Evolutionary conservation across 2,888 invertebrate species (phyloP).

Genomic region (Ptilodon capucinus): DNA sequence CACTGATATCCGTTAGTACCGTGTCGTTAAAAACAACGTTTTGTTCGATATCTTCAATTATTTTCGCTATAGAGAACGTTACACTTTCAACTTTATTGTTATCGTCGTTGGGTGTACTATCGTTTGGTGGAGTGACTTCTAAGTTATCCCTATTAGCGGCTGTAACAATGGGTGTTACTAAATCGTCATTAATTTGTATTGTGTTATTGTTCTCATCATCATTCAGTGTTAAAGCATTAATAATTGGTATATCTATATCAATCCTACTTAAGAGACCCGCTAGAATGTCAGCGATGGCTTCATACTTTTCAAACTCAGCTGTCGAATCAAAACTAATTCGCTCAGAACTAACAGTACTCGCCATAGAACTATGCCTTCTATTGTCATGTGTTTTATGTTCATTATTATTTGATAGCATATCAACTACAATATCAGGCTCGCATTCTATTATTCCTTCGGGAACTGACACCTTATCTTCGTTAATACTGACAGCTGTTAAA

Average conservation of each 20-base stretch:
- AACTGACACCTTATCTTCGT: conserved; percentile 9
- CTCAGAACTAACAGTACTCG: conserved; percentile 52
- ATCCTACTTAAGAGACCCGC: conserved; percentile 50
- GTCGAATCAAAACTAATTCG: conserved; percentile 64
- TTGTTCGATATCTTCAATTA: conserved; percentile 57
- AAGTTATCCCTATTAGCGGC: not conserved
- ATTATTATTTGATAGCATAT: conserved; percentile 17
- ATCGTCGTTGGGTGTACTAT: not conserved
- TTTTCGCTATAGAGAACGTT: conserved; percentile 61
- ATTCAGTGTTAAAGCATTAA: conserved; percentile 4
- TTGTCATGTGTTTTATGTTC: conserved; percentile 9
- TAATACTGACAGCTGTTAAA: conserved; percentile 30
- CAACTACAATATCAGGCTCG: conserved; percentile 21
- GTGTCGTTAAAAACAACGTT: conserved; percentile 50
- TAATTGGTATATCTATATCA: conserved; percentile 2
- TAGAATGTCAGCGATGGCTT: conserved; percentile 59
- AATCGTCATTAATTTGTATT: not conserved
- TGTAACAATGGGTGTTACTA: not conserved
- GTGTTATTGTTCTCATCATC: conserved; percentile 8
- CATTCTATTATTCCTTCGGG: conserved; percentile 17
- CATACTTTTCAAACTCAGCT: conserved; percentile 70
- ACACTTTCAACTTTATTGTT: conserved; percentile 16
- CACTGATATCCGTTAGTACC: conserved; percentile 51
- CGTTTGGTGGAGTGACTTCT: not conserved
- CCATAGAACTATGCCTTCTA: conserved; percentile 35